Conservation (phyloP, 1,140 invertebrate species). For the Diachasma alloeum region DNA sequence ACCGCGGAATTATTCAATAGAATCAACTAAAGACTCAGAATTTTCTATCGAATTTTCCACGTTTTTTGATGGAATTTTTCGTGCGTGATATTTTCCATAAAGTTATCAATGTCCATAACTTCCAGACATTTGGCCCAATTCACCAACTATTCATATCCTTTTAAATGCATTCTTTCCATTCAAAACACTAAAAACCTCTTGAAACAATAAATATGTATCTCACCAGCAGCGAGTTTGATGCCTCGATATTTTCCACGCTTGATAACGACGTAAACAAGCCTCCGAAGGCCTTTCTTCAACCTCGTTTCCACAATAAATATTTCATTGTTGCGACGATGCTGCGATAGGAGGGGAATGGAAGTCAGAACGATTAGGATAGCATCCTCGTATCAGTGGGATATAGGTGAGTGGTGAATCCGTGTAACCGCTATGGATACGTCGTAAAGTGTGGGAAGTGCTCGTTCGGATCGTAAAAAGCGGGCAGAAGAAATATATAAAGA, state of each 20-base stretch:
- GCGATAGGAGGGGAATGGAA: background rate
- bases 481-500: background rate
- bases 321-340: background rate
- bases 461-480: background rate
- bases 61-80: too few species aligned
- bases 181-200: background rate
- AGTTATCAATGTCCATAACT: too few species aligned
- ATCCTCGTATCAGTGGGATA: background rate
- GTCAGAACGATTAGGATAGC: too few species aligned
- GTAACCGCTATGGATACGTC: background rate
- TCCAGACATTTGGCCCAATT: too few species aligned
- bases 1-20: too few species aligned
- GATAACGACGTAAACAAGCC: background rate
- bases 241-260: background rate
- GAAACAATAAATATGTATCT: background rate
- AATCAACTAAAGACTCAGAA: too few species aligned
- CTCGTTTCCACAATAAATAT: slow-evolving; percentile 11
- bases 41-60: too few species aligned
- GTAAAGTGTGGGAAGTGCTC: background rate
- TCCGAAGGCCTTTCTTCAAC: background rate
- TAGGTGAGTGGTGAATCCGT: background rate
- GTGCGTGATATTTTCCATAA: too few species aligned
- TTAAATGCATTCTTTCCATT: too few species aligned
- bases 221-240: background rate
- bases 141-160: too few species aligned